Percentiles rank a stretch among this genome's conserved stretches.
phyloP scores from a whole-genome alignment of 2,113 vertebrate genomes.

The Notothenia rossii region DNA sequence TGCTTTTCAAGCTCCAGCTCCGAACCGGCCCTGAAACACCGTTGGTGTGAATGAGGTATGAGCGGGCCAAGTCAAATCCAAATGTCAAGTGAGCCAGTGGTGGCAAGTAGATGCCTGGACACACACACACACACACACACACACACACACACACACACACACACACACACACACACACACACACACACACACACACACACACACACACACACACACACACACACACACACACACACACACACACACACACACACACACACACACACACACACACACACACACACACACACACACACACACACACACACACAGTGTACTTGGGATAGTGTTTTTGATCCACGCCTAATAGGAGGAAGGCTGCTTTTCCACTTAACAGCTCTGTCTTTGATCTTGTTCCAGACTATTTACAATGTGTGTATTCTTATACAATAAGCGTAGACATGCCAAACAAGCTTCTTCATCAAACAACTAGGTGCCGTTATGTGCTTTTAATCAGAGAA shows the following conservation, averaged over 20 bases:
- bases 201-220: no score
- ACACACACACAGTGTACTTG: background rate
- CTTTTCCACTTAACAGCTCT: constrained; percentile 6
- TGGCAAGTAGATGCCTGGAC: constrained; percentile 25
- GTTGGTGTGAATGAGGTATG: no score
- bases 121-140: background rate
- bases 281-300: no score
- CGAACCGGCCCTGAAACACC: no score
- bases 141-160: background rate
- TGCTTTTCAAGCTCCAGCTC: no score
- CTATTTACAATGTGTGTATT: background rate
- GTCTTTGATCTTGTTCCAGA: constrained; percentile 18
- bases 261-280: no score
- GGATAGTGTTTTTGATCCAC: constrained; percentile 17
- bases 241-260: no score
- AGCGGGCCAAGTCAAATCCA: constrained; percentile 13
- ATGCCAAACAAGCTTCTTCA: constrained; percentile 6
- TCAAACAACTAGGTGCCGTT: constrained; percentile 7
- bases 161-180: no score
- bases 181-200: no score
- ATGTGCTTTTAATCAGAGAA: constrained; percentile 6
- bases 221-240: no score
- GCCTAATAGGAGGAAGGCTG: constrained; percentile 20
- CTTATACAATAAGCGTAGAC: background rate
- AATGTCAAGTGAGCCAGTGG: constrained; percentile 35